These are phyloP conservation scores for Rhagium mordax DNA, from an alignment of 2,888 invertebrate genomes.

Conservation along the genomic window DNA sequence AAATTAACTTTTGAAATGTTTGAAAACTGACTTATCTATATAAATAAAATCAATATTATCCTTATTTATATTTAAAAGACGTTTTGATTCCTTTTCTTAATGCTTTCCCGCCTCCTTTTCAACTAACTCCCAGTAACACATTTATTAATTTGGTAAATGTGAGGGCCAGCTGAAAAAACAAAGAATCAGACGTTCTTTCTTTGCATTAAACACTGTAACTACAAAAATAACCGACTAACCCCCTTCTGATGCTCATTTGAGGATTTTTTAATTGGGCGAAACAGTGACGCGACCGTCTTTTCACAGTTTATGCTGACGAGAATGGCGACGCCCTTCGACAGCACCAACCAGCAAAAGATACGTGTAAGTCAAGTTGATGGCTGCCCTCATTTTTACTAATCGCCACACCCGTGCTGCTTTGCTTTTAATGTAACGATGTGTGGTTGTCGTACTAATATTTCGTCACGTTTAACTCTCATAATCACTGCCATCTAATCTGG, in stretches of 20 bases:
- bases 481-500: background rate
- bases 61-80: too few species aligned
- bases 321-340: slow-evolving; percentile 88
- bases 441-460: too few species aligned
- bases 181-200: slow-evolving; percentile 15
- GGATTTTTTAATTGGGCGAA: background rate
- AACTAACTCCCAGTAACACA: slow-evolving; percentile 7
- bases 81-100: background rate
- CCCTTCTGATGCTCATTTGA: slow-evolving; percentile 2
- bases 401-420: slow-evolving; percentile 39
- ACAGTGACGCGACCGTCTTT: slow-evolving; percentile 49
- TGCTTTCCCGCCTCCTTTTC: background rate
- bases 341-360: slow-evolving; percentile 90
- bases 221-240: slow-evolving; percentile 19
- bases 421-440: slow-evolving; percentile 34
- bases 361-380: slow-evolving; percentile 82
- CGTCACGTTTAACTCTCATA: slow-evolving; percentile 1
- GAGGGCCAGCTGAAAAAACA: slow-evolving; percentile 18
- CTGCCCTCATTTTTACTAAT: slow-evolving; percentile 55
- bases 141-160: slow-evolving; percentile 19
- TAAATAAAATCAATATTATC: too few species aligned
- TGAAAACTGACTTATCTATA: too few species aligned
- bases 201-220: slow-evolving; percentile 11
- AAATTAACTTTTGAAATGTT: too few species aligned
- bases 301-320: slow-evolving; percentile 94